Percentiles rank a stretch among this genome's conserved stretches.
These are phyloP conservation scores for Leguminivora glycinivorella DNA, from an alignment of 1,140 invertebrate genomes.

Conservation along the genomic window DNA sequence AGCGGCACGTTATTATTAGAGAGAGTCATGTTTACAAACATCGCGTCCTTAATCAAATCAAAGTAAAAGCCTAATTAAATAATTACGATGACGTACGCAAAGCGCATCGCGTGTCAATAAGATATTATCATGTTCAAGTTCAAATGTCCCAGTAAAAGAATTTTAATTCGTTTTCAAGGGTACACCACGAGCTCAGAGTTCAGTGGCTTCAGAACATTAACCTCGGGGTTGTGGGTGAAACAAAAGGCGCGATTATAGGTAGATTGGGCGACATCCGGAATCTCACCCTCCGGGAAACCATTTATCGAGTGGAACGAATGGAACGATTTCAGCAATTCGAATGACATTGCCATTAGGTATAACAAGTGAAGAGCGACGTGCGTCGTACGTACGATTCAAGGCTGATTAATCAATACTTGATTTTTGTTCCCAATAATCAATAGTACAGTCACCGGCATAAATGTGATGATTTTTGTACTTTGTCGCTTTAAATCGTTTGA, in stretches of 20 bases:
- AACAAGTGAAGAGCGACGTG: no score
- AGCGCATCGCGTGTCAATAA: neutral
- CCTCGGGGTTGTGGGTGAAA: slow-evolving; percentile 5
- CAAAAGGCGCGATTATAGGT: neutral
- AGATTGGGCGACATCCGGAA: slow-evolving; percentile 7
- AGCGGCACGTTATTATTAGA: no score
- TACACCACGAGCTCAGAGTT: neutral
- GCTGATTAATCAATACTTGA: no score
- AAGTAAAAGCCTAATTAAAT: neutral
- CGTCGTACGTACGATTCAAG: no score
- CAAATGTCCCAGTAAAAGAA: neutral
- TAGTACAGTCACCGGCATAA: no score
- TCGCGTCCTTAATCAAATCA: neutral
- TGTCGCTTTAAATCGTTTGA: no score
- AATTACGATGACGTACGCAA: neutral
- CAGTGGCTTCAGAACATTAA: slow-evolving; percentile 7
- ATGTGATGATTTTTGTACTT: no score
- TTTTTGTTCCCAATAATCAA: no score
- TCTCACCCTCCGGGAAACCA: neutral
- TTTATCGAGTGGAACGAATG: neutral
- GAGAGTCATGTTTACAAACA: no score
- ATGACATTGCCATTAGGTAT: no score
- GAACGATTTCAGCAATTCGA: no score
- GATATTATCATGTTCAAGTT: neutral
- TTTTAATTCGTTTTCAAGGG: slow-evolving; percentile 1